Evolutionary conservation across 2,888 invertebrate species (phyloP), one percentile per base, ranked within the genome.

Genomic region (Epinotia nisella): DNA sequence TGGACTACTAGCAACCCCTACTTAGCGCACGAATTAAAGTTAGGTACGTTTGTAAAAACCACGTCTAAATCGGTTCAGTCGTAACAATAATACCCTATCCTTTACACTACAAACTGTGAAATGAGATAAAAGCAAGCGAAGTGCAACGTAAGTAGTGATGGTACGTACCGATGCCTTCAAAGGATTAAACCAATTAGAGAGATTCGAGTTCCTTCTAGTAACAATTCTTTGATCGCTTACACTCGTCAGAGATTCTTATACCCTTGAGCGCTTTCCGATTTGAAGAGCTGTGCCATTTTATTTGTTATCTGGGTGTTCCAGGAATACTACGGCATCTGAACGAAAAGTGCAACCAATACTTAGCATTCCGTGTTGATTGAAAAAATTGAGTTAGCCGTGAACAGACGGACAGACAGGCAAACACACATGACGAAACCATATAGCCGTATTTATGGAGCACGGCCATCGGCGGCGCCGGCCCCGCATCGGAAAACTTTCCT

Each of bases 111-210:
- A 24, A 41, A 66, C 55, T 24, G 21, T 9, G 21, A 39, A 56
- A 41, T 56, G 21, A 55, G 65, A 41, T 66, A 69, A 64, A 68
- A 64, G 67, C 53, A 60, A 64, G 19, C 53, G 24, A 39, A 72
- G 56, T 68, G 67, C 72, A 72, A 39, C 67, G 61, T 65, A 49
- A 49, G 19, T 39, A 65, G 39, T 45, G 39, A 69, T 69, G 49
- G 21, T 51, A 39, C 10, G 71, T 45, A 21, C 53, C 15, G 29
- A 29, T 67, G 61, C 71, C 21, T 59, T 39, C 17, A 68, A 82
- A 79, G 87, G 90, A 90, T 91, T 90, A 90, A 84, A 81, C 90
- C 90, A 91, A 91, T 91, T 91, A 90, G 87, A 87, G 84, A 84
- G 89, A 87, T 89, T 83, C 76, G 80, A 85, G 83, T 83, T 83